phyloP scores from a whole-genome alignment of 1,140 invertebrate species.

The Notospermus geniculatus region DNA sequence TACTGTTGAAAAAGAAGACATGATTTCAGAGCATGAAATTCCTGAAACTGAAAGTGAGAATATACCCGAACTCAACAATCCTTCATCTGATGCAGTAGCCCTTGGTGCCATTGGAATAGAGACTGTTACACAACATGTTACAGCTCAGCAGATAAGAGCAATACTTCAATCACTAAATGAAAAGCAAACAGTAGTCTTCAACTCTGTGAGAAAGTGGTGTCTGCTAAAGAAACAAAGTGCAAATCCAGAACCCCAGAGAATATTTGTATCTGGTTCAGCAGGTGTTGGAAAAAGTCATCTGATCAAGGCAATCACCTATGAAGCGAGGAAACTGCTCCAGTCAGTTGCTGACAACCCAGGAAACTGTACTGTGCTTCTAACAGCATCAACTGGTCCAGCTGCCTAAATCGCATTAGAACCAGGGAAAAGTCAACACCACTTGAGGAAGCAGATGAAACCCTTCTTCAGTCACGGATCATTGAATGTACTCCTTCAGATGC shows the following conservation, averaged over 20 bases:
- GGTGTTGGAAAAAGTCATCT: constrained; percentile 23
- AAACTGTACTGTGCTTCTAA: constrained; percentile 10
- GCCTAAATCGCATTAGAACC: constrained; percentile 1
- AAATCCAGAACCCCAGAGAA: constrained; percentile 7
- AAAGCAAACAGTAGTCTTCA: constrained; percentile 13
- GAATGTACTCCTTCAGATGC: background rate
- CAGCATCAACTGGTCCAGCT: constrained; percentile 2
- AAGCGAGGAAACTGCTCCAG: constrained; percentile 16
- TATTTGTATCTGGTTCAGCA: constrained; percentile 21
- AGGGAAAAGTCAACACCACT: background rate
- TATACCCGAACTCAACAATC: too few species aligned
- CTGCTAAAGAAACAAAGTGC: constrained; percentile 2
- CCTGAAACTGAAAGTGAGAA: too few species aligned
- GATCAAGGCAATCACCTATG: constrained; percentile 21
- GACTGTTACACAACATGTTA: background rate
- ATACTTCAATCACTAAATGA: background rate
- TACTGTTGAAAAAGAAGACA: too few species aligned
- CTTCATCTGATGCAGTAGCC: too few species aligned
- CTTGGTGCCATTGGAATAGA: background rate
- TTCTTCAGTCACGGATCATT: constrained; percentile 7
- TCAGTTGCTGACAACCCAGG: constrained; percentile 4
- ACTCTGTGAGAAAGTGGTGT: constrained; percentile 17
- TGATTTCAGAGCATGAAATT: too few species aligned
- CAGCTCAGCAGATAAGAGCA: background rate
- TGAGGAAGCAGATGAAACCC: background rate